Evolutionary conservation across 2,888 invertebrate genomes (phyloP).

Genomic region (Chloromyia formosa): DNA sequence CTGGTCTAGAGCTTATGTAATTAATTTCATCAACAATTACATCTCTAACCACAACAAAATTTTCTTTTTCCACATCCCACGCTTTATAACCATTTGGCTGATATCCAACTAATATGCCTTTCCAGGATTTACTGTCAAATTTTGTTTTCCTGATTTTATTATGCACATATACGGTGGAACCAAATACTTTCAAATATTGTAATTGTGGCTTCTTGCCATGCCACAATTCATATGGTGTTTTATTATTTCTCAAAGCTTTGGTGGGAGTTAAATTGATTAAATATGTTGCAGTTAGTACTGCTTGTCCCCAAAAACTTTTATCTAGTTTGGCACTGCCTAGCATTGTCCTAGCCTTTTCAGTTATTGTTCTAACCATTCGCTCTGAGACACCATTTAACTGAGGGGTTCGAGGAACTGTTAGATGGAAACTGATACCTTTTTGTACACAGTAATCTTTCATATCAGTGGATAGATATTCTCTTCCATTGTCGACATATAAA

Average conservation of each 20-base stretch:
- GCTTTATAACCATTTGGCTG: constrained; percentile 59
- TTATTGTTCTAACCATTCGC: too few species aligned
- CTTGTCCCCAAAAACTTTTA: constrained; percentile 49
- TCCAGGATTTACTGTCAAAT: constrained; percentile 57
- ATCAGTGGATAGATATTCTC: too few species aligned
- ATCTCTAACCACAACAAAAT: constrained; percentile 56
- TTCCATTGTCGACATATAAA: too few species aligned
- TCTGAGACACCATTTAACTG: too few species aligned
- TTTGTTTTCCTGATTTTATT: constrained; percentile 55
- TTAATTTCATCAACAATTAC: constrained; percentile 57
- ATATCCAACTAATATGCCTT: constrained; percentile 57
- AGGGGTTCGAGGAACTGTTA: too few species aligned
- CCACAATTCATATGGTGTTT: constrained; percentile 61
- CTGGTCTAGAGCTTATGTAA: constrained; percentile 44
- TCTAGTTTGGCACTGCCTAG: too few species aligned
- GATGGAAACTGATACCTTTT: too few species aligned
- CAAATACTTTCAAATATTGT: constrained; percentile 56
- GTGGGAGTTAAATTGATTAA: constrained; percentile 58
- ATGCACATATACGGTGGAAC: constrained; percentile 56
- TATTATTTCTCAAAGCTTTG: constrained; percentile 54
- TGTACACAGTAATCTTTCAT: too few species aligned
- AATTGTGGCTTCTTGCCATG: constrained; percentile 56
- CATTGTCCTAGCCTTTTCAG: too few species aligned
- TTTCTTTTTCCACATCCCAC: constrained; percentile 54
- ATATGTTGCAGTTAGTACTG: constrained; percentile 58